These are phyloP conservation scores for Drosophila pachea DNA, from an alignment of 1,140 invertebrate genomes.

Conservation along the genomic window DNA sequence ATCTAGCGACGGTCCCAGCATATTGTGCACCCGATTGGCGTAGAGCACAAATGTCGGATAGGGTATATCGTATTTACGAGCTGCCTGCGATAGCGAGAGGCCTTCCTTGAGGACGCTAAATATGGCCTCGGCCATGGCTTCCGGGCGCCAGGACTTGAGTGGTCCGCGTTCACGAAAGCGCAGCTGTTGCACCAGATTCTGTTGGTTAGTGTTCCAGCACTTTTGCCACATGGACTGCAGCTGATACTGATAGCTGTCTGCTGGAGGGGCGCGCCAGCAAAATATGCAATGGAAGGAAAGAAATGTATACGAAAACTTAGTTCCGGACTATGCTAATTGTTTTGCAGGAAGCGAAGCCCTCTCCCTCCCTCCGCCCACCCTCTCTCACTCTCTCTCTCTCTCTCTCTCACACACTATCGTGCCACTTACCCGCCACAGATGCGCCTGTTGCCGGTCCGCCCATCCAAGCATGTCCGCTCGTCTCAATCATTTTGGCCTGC, in stretches of 20 bases:
- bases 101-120: conserved; percentile 94
- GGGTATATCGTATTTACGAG: conserved; percentile 94
- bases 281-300: conserved; percentile 6
- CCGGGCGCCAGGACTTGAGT: conserved; percentile 93
- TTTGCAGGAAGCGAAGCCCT: conserved; percentile 9
- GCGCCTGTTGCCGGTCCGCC: conserved; percentile 70
- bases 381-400: too few relatives aligned
- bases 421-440: conserved; percentile 75
- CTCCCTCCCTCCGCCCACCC: too few relatives aligned
- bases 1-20: conserved; percentile 93
- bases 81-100: conserved; percentile 92
- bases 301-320: conserved; percentile 38
- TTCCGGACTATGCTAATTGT: conserved; percentile 44
- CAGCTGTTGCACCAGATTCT: conserved; percentile 89
- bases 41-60: conserved; percentile 97
- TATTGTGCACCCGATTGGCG: conserved; percentile 94
- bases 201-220: conserved; percentile 93
- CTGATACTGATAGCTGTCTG: conserved; percentile 96
- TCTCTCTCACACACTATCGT: not conserved
- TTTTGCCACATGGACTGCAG: conserved; percentile 96
- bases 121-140: conserved; percentile 96
- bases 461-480: conserved; percentile 75
- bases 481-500: conserved; percentile 78
- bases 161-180: conserved; percentile 94
- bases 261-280: conserved; percentile 74